phyloP scores from a whole-genome alignment of 2,113 vertebrate genomes.

The Puma concolor region DNA sequence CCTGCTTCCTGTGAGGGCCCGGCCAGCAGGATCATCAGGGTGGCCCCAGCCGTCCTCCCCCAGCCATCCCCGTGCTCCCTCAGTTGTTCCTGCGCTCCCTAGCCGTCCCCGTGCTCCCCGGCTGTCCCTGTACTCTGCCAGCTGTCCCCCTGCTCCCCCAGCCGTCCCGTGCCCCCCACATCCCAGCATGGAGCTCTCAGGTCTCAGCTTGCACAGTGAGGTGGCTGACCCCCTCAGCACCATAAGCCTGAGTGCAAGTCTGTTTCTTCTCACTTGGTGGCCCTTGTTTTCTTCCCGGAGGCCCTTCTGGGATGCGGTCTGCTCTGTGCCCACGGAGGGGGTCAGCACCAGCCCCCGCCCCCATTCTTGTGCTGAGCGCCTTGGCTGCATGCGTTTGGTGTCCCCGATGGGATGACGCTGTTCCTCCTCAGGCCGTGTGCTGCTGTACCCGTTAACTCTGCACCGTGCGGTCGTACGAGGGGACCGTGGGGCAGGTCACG shows the following conservation, averaged over 20 bases:
- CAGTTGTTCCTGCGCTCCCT: background rate
- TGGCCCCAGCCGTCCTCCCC: background rate
- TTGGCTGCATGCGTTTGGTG: background rate
- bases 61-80: background rate
- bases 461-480: background rate
- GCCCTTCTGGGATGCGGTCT: background rate
- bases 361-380: background rate
- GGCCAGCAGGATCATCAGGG: background rate
- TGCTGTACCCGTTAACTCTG: background rate
- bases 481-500: background rate
- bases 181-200: background rate
- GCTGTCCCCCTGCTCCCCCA: background rate
- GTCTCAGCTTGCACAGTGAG: background rate
- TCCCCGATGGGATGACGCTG: too few species aligned
- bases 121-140: too few species aligned
- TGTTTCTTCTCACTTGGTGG: too few species aligned
- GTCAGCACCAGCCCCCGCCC: rapidly evolving
- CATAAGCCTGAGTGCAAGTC: rapidly evolving
- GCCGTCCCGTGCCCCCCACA: background rate
- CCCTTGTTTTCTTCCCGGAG: too few species aligned
- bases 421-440: background rate
- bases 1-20: background rate
- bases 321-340: background rate
- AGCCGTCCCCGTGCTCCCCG: background rate
- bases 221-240: rapidly evolving